Conservation (phyloP, 2,113 vertebrate genomes). For the Eurystomus gularis region DNA sequence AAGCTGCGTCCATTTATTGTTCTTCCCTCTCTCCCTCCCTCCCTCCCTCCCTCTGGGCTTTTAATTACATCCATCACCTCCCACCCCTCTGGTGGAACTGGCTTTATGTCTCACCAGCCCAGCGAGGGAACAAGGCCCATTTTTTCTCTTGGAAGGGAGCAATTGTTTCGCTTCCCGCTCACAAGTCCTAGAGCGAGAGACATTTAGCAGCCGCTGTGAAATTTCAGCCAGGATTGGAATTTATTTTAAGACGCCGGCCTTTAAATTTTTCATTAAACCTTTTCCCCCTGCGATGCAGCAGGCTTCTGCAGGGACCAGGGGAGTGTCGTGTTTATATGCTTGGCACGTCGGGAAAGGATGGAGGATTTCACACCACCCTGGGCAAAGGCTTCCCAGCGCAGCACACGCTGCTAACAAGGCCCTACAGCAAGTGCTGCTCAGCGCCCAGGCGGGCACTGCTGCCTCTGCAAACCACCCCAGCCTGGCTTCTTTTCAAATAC, state of each 20-base stretch:
- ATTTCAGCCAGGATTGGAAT: slow-evolving; percentile 51
- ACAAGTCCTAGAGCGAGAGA: not conserved
- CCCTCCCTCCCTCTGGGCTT: not conserved
- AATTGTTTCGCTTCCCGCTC: not conserved
- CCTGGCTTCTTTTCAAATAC: not conserved
- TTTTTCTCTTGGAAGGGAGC: not conserved
- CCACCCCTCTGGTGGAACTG: not conserved
- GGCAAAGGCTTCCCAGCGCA: not conserved
- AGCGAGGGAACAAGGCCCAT: not conserved
- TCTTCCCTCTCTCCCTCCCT: not conserved
- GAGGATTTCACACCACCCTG: not conserved
- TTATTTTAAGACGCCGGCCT: slow-evolving; percentile 53
- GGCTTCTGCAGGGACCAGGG: not conserved
- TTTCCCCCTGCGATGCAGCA: not conserved
- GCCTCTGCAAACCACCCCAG: not conserved
- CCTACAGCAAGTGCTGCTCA: not conserved
- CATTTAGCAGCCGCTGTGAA: slow-evolving; percentile 26
- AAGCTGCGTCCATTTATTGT: slow-evolving; percentile 14
- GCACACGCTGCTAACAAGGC: not conserved
- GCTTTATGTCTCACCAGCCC: not conserved
- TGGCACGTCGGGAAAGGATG: not conserved
- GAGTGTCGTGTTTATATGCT: not conserved
- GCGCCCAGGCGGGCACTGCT: not conserved
- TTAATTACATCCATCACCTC: slow-evolving; percentile 40
- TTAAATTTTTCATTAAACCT: slow-evolving; percentile 57